These are phyloP conservation scores for Pseudorhiza aurosa DNA, from an alignment of 30 jellyfish, hydroid and myxozoan species.

Conservation along the genomic window DNA sequence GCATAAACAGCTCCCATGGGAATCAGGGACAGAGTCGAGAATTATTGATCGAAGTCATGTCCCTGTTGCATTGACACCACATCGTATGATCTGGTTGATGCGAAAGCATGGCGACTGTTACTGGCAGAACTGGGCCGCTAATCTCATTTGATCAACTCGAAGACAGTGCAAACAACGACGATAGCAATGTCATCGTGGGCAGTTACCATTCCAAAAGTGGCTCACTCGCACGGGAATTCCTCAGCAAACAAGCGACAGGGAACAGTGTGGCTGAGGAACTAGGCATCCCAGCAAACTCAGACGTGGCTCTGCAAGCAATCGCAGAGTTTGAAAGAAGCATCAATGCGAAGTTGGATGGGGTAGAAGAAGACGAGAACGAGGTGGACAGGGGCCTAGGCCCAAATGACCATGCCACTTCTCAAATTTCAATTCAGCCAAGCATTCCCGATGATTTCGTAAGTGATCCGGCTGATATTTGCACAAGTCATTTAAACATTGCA, in stretches of 20 bases:
- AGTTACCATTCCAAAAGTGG: not conserved
- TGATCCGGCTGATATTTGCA: not conserved
- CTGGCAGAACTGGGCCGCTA: not conserved
- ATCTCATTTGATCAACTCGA: not conserved
- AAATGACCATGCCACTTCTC: not conserved
- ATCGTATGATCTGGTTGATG: too few relatives aligned
- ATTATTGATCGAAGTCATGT: too few relatives aligned
- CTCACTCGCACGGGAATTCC: not conserved
- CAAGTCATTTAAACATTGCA: too few relatives aligned
- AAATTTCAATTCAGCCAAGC: not conserved
- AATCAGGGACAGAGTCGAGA: too few relatives aligned
- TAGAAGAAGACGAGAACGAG: not conserved
- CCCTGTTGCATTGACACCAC: too few relatives aligned
- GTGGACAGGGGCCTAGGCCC: not conserved
- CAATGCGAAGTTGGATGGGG: not conserved
- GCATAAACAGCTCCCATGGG: not conserved
- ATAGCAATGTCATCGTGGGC: not conserved
- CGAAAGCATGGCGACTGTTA: not conserved
- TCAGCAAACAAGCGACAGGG: constrained; percentile 26
- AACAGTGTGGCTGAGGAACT: constrained; percentile 28
- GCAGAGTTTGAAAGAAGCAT: constrained; percentile 22
- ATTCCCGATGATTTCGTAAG: constrained; percentile 61
- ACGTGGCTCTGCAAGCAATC: constrained; percentile 40
- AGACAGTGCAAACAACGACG: not conserved
- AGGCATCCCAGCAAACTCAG: constrained; percentile 35